A percentile compares a stretch with the other conserved stretches of the same genome.
Conservation (phyloP, 2,888 invertebrate species). For the Sinodicranocentrus sp. region DNA sequence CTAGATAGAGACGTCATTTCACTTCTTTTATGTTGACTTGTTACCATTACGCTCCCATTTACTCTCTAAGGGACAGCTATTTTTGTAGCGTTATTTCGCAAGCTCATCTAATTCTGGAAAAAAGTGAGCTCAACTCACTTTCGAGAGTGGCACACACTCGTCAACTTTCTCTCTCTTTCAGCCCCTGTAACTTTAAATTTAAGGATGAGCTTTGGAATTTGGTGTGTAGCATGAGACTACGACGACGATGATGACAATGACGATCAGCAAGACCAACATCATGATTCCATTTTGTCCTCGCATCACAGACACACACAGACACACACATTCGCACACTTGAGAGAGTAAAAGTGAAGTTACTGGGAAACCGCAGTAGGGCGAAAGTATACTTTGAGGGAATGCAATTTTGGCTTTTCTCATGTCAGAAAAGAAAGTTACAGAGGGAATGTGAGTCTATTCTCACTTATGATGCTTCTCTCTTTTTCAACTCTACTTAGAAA, state of each 20-base stretch:
- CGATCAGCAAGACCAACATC: constrained; percentile 55
- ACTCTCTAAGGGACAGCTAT: constrained; percentile 54
- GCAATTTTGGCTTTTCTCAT: constrained; percentile 55
- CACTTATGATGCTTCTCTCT: neutral
- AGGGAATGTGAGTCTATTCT: constrained; percentile 13
- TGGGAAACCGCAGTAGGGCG: constrained; percentile 57
- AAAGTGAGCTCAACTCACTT: constrained; percentile 17
- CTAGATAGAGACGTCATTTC: constrained; percentile 44
- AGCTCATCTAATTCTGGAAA: constrained; percentile 61
- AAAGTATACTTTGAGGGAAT: constrained; percentile 60
- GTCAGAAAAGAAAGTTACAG: constrained; percentile 48
- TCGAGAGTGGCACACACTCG: constrained; percentile 9
- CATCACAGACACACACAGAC: constrained; percentile 14
- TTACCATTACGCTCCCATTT: constrained; percentile 55
- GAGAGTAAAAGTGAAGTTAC: constrained; percentile 47
- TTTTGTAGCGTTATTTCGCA: constrained; percentile 64
- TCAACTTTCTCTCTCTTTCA: constrained; percentile 19
- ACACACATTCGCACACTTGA: constrained; percentile 16
- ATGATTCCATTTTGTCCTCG: constrained; percentile 41
- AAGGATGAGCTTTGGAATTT: constrained; percentile 13
- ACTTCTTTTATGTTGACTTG: constrained; percentile 52
- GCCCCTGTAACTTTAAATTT: constrained; percentile 28
- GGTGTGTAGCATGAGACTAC: constrained; percentile 28
- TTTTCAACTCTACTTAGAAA: neutral
- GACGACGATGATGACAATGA: constrained; percentile 61